Evolutionary conservation across 2,797 vertebrate genomes (phyloP), one percentile per base, ranked within the genome.

Genomic region (Hephaestus fuliginosus): DNA sequence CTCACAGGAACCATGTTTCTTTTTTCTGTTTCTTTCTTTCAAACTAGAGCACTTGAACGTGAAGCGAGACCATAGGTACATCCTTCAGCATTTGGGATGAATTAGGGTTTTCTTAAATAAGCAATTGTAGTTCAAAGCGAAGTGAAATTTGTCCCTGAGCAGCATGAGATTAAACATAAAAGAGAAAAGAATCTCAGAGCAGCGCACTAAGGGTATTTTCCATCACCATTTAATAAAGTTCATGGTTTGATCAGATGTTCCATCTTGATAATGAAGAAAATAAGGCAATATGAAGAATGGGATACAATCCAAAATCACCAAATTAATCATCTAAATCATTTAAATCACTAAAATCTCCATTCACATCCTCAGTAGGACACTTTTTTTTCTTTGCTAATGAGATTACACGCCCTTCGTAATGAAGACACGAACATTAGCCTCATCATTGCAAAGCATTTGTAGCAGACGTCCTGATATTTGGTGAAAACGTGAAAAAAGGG

Each of bases 1-100:
- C 74, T 81, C 79, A 76, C 60, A 82, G 74, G 76, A 86, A 71
- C 44, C 30, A 39, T 49, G 41, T 63, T 74, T 76, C 30, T 69
- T 63, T 78, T 30, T 18, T 44, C 8, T 63, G 56, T 44, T 72
- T 56, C 25, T 56, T 63, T n/a, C 66, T 86, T 74, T 69, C 60
- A 75, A 94, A 88, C 87, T 67, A 75, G 77, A 95, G 87, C 93
- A 95, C 91, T 91, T 96, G 93, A 86, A 91, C 78, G 86, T 90
- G 69, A 95, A 91, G 88, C 73, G 77, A 88, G 85, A 83, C 88
- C 92, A 76, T 92, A 92, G 87, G 70, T 91, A 88, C 89, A 85
- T 94, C 93, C 87, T 93, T 93, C 90, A 93, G 86, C 78, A 87
- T 83, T 88, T 89, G 80, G 74, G 71, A 72, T 86, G 48, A 83